These are phyloP conservation scores for Amblyornis subalaris DNA, from an alignment of 2,113 vertebrate genomes.

Conservation along the genomic window DNA sequence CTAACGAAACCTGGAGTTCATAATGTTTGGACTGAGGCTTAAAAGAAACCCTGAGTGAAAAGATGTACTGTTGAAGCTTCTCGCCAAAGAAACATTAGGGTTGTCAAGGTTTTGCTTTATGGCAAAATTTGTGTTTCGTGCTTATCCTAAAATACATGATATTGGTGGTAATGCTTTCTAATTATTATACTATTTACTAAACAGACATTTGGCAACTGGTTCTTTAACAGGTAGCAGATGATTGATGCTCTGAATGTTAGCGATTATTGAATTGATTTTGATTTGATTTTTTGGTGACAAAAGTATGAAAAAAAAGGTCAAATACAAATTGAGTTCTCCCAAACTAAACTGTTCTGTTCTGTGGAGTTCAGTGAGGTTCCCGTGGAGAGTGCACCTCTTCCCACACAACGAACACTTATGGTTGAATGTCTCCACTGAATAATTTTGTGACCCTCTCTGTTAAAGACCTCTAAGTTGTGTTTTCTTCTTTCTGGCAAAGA, in stretches of 20 bases:
- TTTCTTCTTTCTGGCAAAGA: neutral
- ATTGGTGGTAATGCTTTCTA: neutral
- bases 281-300: neutral
- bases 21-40: neutral
- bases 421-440: neutral
- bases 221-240: neutral
- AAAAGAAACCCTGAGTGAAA: neutral
- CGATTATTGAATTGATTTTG: neutral
- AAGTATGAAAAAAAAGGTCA: neutral
- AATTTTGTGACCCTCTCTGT: neutral
- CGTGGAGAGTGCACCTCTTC: neutral
- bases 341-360: neutral
- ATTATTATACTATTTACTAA: neutral
- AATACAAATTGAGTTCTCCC: neutral
- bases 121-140: neutral
- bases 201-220: neutral
- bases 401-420: accelerated
- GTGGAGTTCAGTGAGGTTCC: neutral
- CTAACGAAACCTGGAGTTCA: neutral
- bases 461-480: neutral
- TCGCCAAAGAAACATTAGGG: neutral
- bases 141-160: neutral
- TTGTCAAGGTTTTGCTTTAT: neutral
- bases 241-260: neutral
- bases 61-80: neutral